Evolutionary conservation across 2,888 invertebrate genomes (phyloP).

Genomic region (Petrophora chlorosata): DNA sequence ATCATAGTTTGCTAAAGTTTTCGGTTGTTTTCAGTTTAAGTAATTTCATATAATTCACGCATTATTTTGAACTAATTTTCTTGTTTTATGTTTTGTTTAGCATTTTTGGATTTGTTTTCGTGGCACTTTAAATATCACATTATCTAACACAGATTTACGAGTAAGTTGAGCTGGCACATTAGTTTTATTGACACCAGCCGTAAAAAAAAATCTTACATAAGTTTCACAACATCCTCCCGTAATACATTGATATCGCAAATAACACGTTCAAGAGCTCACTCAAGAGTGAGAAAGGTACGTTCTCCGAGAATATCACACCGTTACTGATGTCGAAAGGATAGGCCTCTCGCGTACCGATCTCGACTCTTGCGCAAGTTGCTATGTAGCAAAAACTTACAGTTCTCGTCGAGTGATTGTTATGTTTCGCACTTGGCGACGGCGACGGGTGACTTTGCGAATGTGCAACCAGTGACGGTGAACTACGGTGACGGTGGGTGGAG

Average conservation of each 20-base stretch:
- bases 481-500: too few species aligned
- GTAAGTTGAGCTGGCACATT: background rate
- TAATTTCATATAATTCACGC: too few species aligned
- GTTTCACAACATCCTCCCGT: too few species aligned
- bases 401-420: background rate
- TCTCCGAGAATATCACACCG: constrained; percentile 5
- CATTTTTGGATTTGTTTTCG: too few species aligned
- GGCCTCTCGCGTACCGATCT: background rate
- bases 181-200: background rate
- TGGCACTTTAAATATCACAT: too few species aligned
- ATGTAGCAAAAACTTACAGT: constrained; percentile 12
- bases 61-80: too few species aligned
- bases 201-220: background rate
- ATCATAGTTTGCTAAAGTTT: background rate
- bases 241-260: too few species aligned
- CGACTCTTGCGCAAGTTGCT: constrained; percentile 15
- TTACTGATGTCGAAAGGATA: constrained; percentile 11
- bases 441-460: too few species aligned
- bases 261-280: too few species aligned
- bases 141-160: constrained; percentile 1
- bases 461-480: too few species aligned
- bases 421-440: background rate
- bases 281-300: constrained; percentile 1
- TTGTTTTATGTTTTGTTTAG: too few species aligned
- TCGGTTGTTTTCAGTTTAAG: too few species aligned